These are phyloP conservation scores for Lytechinus pictus DNA, from an alignment of 35 echinoderm and acorn worm genomes.

Conservation along the genomic window DNA sequence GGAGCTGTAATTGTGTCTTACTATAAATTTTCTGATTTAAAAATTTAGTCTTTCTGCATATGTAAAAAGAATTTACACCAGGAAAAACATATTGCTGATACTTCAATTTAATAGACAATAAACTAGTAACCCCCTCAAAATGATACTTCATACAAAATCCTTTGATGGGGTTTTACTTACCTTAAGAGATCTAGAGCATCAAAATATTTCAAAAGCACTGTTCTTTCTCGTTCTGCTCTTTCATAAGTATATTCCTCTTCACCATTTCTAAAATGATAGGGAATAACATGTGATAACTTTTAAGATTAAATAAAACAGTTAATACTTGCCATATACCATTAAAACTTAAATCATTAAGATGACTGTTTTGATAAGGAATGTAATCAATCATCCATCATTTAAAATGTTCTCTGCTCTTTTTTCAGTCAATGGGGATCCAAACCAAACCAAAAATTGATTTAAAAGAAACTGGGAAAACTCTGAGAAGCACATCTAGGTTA, in stretches of 20 bases:
- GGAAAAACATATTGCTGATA: neutral
- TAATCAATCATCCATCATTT: too few species aligned
- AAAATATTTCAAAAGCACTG: constrained; percentile 78
- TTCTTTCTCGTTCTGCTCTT: constrained; percentile 60
- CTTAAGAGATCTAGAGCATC: constrained; percentile 83
- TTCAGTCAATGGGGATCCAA: too few species aligned
- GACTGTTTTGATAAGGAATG: too few species aligned
- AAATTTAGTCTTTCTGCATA: neutral
- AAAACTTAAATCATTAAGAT: too few species aligned
- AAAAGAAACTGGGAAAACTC: too few species aligned
- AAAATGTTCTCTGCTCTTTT: too few species aligned
- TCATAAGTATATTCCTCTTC: constrained; percentile 59
- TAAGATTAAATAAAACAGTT: too few species aligned
- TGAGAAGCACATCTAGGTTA: too few species aligned
- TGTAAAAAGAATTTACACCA: neutral
- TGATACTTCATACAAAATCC: neutral
- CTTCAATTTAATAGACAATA: neutral
- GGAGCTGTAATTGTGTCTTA: too few species aligned
- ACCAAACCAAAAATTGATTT: too few species aligned
- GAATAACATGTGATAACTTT: neutral
- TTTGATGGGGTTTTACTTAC: constrained; percentile 32
- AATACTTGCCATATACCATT: too few species aligned
- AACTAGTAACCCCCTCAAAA: neutral
- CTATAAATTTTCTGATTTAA: too few species aligned
- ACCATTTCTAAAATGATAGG: constrained; percentile 69